Percentiles rank a stretch among this genome's conserved stretches.
These are phyloP conservation scores for Balaenoptera acutorostrata DNA, from an alignment of 2,113 vertebrate species.

Conservation along the genomic window DNA sequence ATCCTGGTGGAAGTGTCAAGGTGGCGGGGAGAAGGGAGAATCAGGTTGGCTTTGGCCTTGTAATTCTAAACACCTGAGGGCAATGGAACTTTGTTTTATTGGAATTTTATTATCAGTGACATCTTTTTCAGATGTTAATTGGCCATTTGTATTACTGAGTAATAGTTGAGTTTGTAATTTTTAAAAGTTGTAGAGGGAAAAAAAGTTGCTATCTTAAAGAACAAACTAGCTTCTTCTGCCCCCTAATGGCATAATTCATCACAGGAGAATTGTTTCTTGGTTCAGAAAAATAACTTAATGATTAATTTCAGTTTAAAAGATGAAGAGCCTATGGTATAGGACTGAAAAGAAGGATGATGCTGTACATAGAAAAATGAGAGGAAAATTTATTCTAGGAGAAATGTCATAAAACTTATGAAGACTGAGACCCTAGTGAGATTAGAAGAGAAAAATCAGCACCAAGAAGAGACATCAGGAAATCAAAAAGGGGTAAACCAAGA, in stretches of 20 bases:
- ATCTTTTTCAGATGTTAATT: not conserved
- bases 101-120: not conserved
- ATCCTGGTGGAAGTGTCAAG: not conserved
- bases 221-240: not conserved
- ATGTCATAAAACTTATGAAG: not conserved
- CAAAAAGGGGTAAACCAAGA: not conserved
- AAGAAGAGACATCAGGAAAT: not conserved
- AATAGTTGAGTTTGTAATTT: not conserved
- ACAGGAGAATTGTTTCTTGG: not conserved
- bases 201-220: not conserved
- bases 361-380: not conserved
- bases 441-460: not conserved
- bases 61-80: not conserved
- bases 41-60: not conserved
- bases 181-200: not conserved
- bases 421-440: not conserved
- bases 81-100: not conserved
- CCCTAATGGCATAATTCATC: slow-evolving; percentile 27
- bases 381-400: not conserved
- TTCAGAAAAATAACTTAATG: not conserved
- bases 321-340: not conserved
- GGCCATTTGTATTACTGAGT: not conserved
- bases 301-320: not conserved
- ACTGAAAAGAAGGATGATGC: not conserved
- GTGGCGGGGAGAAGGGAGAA: not conserved